Conservation (phyloP, 2,113 vertebrate genomes). For the Terrapene triunguis region DNA sequence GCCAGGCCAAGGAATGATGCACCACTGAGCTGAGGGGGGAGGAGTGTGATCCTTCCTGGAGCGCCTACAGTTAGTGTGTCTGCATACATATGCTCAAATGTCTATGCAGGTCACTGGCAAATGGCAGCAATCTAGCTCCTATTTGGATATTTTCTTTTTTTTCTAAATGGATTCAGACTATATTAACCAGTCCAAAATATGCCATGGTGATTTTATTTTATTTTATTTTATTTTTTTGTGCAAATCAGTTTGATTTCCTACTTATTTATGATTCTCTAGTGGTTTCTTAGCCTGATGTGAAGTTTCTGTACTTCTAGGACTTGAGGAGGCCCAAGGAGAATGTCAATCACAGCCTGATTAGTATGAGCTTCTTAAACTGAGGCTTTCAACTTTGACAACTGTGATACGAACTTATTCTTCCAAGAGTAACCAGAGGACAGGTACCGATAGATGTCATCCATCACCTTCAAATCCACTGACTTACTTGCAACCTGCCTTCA, state of each 20-base stretch:
- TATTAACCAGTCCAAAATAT: conserved; percentile 7
- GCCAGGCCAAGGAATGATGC: background rate
- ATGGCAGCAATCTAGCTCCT: background rate
- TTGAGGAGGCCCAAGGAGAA: conserved; percentile 76
- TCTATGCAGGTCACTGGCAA: background rate
- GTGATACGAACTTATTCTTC: conserved; percentile 71
- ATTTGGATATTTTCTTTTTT: background rate
- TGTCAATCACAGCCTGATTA: conserved; percentile 81
- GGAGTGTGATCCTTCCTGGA: fast-evolving
- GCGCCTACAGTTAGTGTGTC: background rate
- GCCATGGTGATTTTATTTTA: background rate
- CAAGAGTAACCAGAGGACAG: conserved; percentile 71
- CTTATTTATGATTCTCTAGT: conserved; percentile 55
- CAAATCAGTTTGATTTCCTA: conserved; percentile 61
- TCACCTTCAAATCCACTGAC: conserved; percentile 75
- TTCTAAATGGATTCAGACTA: background rate
- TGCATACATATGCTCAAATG: background rate
- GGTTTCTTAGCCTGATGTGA: conserved; percentile 27
- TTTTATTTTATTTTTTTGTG: background rate
- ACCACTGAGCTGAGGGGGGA: background rate
- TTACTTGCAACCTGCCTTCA: conserved; percentile 58
- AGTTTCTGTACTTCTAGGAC: conserved; percentile 44
- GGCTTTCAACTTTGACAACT: conserved; percentile 74
- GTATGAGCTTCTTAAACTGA: conserved; percentile 71
- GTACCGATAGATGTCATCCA: conserved; percentile 72